Evolutionary conservation across 2,113 vertebrate species (phyloP), one percentile per base, ranked within the genome.

Genomic region (Psittacara wagleri): DNA sequence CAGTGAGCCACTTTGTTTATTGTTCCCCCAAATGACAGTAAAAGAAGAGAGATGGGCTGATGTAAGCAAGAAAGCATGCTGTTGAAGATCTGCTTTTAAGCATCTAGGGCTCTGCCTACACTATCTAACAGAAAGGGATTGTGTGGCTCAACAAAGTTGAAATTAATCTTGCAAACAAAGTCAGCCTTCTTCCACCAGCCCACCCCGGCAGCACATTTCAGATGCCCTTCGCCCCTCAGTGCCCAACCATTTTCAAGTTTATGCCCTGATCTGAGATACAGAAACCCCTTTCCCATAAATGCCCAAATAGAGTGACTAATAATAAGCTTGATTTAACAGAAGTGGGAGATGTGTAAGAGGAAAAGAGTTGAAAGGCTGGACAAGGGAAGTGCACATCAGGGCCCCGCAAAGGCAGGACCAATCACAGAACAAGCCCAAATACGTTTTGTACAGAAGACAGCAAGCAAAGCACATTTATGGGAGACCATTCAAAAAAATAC

Each of bases 1-100:
- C 98, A 98, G 92, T 95, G 96, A 94, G 54, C 29, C 13, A 67
- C 98, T 98, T 98, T 98, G 98, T 98, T 96, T 51, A 97, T 98
- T 98, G 97, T 98, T 97, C 93, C 64, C 74, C 62, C 77, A 92
- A 95, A 96, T 6, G 52, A 97, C 94, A 96, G 61, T 62, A 92
- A 95, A 97, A 87, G 91, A 79, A 3, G 28, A 95, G 92, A 83
- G 74, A 91, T 70, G 84, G 96, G 92, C 97, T 98, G 98, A 98
- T 97, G 97, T 98, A 96, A 98, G 97, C 83, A 61, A 96, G 95
- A 6, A 97, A 98, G 97, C 97, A 98, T 96, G 97, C 96, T 91
- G 95, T 67, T 96, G 93, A 96, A 97, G 97, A 97, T 97, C 96
- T 93, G 96, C 96, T 98, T 97, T 97, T 92, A 97, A 98, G 92